These are phyloP conservation scores for Maniola hyperantus DNA, from an alignment of 2,888 invertebrate species.

Conservation along the genomic window DNA sequence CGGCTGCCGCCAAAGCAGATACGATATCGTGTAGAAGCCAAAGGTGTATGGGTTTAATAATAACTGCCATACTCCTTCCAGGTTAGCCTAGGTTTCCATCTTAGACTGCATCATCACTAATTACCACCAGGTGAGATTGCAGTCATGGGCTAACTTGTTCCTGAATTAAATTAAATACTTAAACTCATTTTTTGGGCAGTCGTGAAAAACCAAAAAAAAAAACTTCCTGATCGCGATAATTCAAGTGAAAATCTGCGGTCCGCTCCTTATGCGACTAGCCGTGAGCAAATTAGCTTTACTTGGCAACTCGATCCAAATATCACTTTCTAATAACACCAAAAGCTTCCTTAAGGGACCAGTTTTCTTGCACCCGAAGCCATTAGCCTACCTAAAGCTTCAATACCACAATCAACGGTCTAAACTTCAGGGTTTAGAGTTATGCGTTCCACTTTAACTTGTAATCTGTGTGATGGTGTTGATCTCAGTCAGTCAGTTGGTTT, in stretches of 20 bases:
- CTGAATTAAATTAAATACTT: too few relatives aligned
- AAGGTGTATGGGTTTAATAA: too few relatives aligned
- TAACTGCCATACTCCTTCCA: too few relatives aligned
- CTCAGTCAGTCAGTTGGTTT: neutral
- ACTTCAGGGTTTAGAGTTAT: neutral
- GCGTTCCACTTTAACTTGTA: neutral
- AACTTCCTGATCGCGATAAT: slow-evolving; percentile 9
- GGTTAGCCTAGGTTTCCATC: too few relatives aligned
- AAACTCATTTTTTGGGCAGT: too few relatives aligned
- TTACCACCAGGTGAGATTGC: too few relatives aligned
- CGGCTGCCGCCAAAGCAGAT: too few relatives aligned
- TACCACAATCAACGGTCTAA: neutral
- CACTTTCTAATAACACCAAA: slow-evolving; percentile 22
- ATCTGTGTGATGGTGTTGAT: neutral
- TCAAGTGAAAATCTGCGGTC: slow-evolving; percentile 14
- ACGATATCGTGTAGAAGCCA: too few relatives aligned
- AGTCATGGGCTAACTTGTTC: too few relatives aligned
- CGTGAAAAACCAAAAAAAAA: neutral
- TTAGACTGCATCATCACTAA: too few relatives aligned
- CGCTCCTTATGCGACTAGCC: neutral
- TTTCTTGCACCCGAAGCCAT: slow-evolving; percentile 14
- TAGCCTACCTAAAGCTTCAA: neutral
- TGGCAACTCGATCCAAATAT: slow-evolving; percentile 22
- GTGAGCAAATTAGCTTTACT: slow-evolving; percentile 15
- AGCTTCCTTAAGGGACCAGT: slow-evolving; percentile 37